Evolutionary conservation across 2,113 vertebrate genomes (phyloP).

Genomic region (Athene noctua): DNA sequence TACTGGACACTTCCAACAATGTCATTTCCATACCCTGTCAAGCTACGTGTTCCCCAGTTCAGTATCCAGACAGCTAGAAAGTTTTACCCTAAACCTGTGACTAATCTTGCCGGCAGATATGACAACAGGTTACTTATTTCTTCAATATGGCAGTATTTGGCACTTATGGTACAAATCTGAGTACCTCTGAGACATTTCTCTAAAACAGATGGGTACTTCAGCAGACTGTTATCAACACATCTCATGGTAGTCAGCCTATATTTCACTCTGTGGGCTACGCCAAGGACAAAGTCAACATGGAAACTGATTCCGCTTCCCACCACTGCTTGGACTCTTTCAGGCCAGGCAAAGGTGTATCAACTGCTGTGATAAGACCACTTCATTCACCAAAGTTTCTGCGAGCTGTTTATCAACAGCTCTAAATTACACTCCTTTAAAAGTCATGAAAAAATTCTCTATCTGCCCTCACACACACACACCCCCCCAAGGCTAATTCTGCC

Average conservation of each 20-base stretch:
- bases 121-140: not conserved
- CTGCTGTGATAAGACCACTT: not conserved
- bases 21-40: not conserved
- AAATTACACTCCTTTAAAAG: not conserved
- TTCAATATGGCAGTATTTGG: not conserved
- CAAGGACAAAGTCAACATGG: not conserved
- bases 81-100: not conserved
- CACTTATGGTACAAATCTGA: not conserved
- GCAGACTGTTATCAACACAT: not conserved
- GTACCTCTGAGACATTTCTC: not conserved
- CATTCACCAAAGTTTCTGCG: not conserved
- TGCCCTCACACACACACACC: not conserved
- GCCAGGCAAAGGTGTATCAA: not conserved
- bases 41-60: not conserved
- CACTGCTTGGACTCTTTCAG: not conserved
- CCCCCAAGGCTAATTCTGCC: not conserved
- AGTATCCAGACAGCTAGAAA: not conserved
- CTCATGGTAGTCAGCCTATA: not conserved
- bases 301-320: not conserved
- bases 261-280: not conserved
- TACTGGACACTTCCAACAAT: not conserved
- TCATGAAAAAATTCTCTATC: not conserved
- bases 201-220: not conserved
- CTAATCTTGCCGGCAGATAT: not conserved
- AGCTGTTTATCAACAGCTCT: not conserved